Percentiles rank a stretch among this genome's conserved stretches.
Conservation (phyloP, 2,888 invertebrate species). For the Tenodera sinensis region DNA sequence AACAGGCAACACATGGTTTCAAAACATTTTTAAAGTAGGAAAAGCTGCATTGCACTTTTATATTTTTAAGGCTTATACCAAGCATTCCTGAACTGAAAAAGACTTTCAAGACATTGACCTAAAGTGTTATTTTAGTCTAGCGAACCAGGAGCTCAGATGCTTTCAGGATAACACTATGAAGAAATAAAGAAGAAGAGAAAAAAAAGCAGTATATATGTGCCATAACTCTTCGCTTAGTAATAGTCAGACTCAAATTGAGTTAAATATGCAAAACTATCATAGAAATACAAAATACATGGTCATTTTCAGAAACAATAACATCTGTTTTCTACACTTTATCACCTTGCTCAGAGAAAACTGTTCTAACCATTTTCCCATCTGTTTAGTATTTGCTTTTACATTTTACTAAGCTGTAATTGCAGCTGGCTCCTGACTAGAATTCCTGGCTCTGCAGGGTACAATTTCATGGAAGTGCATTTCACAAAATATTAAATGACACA, state of each 20-base stretch:
- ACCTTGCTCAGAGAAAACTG: not conserved
- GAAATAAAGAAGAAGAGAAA: not conserved
- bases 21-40: not conserved
- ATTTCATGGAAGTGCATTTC: not conserved
- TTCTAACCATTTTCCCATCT: not conserved
- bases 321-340: not conserved
- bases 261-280: not conserved
- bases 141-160: not conserved
- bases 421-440: not conserved
- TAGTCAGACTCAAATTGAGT: not conserved
- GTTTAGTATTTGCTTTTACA: not conserved
- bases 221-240: not conserved
- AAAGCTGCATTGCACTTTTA: not conserved
- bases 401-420: not conserved
- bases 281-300: not conserved
- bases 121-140: not conserved
- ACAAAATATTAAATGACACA: not conserved
- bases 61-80: not conserved
- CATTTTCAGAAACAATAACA: not conserved
- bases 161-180: not conserved
- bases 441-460: not conserved
- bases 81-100: not conserved
- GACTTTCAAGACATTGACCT: not conserved
- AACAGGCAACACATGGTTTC: not conserved
- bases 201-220: no score